Evolutionary conservation across 2,797 vertebrate species (phyloP).

Genomic region (Todus mexicanus): DNA sequence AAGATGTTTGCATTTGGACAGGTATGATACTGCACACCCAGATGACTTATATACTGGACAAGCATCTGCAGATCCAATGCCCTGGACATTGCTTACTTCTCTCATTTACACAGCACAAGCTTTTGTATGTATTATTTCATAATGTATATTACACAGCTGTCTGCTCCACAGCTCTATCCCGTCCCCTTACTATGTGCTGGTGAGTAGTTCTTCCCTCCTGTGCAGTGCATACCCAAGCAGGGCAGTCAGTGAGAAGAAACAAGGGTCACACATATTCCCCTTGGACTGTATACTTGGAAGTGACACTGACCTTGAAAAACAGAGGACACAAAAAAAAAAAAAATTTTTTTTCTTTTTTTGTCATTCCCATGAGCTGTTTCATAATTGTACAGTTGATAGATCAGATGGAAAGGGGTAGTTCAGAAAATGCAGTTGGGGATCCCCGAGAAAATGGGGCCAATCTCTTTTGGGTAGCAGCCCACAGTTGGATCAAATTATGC

Average conservation of each 20-base stretch:
- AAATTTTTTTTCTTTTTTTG: no score
- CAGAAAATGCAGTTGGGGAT: background rate
- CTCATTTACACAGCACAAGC: background rate
- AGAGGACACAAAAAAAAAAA: background rate
- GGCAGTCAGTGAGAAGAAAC: background rate
- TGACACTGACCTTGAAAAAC: background rate
- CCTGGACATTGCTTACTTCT: background rate
- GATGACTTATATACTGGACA: background rate
- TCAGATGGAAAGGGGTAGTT: background rate
- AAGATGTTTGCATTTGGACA: background rate
- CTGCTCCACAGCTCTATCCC: background rate
- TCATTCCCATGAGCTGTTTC: fast-evolving
- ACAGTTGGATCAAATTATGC: slow-evolving; percentile 53
- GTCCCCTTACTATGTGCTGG: background rate
- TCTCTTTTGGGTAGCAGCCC: slow-evolving; percentile 41
- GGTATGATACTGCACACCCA: background rate
- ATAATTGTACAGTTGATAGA: background rate
- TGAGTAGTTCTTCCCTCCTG: background rate
- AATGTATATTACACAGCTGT: background rate
- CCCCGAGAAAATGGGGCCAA: slow-evolving; percentile 25
- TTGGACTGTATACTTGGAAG: background rate
- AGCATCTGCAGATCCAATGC: background rate
- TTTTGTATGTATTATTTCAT: background rate
- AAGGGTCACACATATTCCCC: background rate
- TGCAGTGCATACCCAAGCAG: background rate